Base-by-base conservation (phyloP, 2,113 vertebrate species). In the Myocastor coypus region DNA sequence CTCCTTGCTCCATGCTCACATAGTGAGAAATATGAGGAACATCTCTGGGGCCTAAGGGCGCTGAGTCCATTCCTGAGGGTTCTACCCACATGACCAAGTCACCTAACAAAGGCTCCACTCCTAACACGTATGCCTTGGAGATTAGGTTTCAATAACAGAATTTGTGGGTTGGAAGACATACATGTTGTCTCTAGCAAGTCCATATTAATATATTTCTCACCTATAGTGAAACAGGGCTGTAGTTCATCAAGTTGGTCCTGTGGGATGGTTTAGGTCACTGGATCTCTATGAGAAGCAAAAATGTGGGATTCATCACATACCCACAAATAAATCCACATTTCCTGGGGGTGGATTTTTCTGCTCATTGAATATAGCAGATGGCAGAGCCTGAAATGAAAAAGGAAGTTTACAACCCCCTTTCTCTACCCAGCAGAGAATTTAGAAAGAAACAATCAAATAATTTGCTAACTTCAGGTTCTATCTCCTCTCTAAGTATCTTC, bases 341-440 rank as follows among this genome's bases (percentile, higher is more conserved):
- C 94, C 90, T 55, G 82, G 92, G 42, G 66, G 81, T 71, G 84
- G 80, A 14, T 78, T 75, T 78, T 87, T 83, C 92, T 93, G 84
- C 73, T 57, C 32, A 17, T 55, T 73, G 71, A 92, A 66, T 46
- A 20, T 40, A 85, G 64, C 92, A 84, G 87, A 87, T 71, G 92
- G 92, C 82, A 69, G 61, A n/a, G 69, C 89, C 69, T 32, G 66
- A 68, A 52, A 32, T 75, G 92, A 46, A 89, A 92, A 87, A 78
- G 82, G 68, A 95, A 80, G 81, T 63, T 37, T 77, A 91, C 83
- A 78, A 55, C 40, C 59, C 10, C 6, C 19, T 66, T 88, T 75
- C 82, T 83, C 81, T 50, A 85, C 69, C 52, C 66, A 83, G 40
- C 57, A 28, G 4, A 63, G 93, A 86, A 59, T n/a, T 63, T 8